These are phyloP conservation scores for Dryomyza anilis DNA, from an alignment of 2,888 invertebrate species.

Conservation along the genomic window DNA sequence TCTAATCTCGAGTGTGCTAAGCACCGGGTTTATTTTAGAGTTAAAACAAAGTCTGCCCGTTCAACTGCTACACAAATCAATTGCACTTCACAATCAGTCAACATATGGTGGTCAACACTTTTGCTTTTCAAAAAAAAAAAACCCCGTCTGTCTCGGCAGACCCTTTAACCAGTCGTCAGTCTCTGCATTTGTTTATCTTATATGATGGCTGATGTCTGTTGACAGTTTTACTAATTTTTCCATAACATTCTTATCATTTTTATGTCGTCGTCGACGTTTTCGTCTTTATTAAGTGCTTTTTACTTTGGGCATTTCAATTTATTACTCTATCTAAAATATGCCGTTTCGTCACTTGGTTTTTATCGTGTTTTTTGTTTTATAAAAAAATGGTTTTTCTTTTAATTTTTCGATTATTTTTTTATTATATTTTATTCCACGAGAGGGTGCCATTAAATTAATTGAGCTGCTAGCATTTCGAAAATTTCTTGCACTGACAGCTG, in stretches of 20 bases:
- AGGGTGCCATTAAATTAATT: too few relatives aligned
- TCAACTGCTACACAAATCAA: background rate
- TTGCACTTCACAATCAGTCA: background rate
- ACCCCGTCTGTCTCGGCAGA: background rate
- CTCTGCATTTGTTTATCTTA: background rate
- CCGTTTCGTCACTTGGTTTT: background rate
- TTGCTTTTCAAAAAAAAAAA: constrained; percentile 1
- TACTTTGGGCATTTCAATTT: background rate
- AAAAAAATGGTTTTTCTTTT: background rate
- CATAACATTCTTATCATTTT: background rate
- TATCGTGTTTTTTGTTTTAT: background rate
- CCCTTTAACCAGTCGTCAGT: too few relatives aligned
- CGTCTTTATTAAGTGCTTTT: background rate
- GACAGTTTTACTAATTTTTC: background rate
- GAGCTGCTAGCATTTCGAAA: background rate
- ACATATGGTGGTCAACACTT: constrained; percentile 23
- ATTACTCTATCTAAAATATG: background rate
- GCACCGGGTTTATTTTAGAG: constrained; percentile 33
- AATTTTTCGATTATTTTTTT: background rate
- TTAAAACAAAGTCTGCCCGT: constrained; percentile 22
- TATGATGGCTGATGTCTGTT: background rate
- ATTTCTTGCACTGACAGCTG: background rate
- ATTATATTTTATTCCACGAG: too few relatives aligned
- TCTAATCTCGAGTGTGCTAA: constrained; percentile 45
- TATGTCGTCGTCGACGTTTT: background rate